These are phyloP conservation scores for Chalcosyrphus nemorum DNA, from an alignment of 2,888 invertebrate genomes.

Conservation along the genomic window DNA sequence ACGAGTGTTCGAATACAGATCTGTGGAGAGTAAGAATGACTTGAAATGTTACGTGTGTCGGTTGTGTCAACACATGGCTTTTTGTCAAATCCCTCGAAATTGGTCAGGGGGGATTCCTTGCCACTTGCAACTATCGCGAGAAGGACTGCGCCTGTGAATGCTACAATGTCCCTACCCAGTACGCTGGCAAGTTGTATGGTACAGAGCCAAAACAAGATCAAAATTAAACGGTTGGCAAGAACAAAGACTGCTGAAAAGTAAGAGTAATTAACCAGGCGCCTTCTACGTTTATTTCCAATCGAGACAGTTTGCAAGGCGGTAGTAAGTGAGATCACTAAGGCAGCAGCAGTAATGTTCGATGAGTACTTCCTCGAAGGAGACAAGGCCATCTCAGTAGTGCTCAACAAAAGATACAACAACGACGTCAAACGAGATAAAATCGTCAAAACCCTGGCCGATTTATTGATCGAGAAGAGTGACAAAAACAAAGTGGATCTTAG, in stretches of 20 bases:
- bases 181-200: conserved; percentile 87
- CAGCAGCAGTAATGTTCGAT: conserved; percentile 87
- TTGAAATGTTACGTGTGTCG: no score
- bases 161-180: conserved; percentile 90
- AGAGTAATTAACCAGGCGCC: conserved; percentile 88
- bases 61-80: no score
- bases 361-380: conserved; percentile 88
- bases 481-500: conserved; percentile 91
- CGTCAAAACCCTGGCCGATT: conserved; percentile 88
- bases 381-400: conserved; percentile 89
- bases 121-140: conserved; percentile 93
- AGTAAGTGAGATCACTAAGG: conserved; percentile 88
- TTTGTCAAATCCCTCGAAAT: no score
- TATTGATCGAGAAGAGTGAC: conserved; percentile 87
- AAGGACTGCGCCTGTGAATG: conserved; percentile 93
- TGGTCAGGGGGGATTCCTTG: conserved; percentile 80
- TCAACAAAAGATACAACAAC: conserved; percentile 91
- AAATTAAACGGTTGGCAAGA: conserved; percentile 88
- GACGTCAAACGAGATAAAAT: conserved; percentile 87
- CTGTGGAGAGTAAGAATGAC: no score
- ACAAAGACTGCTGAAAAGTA: conserved; percentile 87
- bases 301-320: conserved; percentile 91
- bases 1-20: no score
- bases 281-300: conserved; percentile 91
- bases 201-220: no score